phyloP scores from a whole-genome alignment of 2,113 vertebrate genomes.

The Vulpes ferrilata region DNA sequence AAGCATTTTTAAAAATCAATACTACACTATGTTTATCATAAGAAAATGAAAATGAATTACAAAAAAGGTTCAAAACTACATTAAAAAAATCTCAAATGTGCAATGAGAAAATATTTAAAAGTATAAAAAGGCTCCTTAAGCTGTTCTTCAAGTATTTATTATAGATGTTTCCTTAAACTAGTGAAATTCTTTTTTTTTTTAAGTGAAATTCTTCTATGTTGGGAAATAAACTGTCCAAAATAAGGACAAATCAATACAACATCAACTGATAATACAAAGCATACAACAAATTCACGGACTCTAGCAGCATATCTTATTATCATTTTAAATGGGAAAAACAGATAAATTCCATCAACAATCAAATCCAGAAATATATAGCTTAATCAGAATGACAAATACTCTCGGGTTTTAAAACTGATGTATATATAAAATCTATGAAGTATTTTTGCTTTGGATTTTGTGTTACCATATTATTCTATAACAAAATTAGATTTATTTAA shows the following conservation, averaged over 20 bases:
- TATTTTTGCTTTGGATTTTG: constrained; percentile 67
- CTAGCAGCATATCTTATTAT: constrained; percentile 80
- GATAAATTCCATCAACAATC: constrained; percentile 83
- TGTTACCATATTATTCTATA: background rate
- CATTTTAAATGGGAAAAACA: constrained; percentile 86
- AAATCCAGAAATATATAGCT: constrained; percentile 80
- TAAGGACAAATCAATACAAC: constrained; percentile 76
- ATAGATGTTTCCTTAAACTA: constrained; percentile 37
- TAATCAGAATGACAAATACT: constrained; percentile 85
- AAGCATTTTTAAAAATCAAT: constrained; percentile 32
- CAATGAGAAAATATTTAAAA: constrained; percentile 11
- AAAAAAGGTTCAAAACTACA: constrained; percentile 24
- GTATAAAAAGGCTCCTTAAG: background rate
- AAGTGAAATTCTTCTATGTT: background rate
- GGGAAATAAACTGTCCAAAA: constrained; percentile 74
- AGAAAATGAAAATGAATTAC: constrained; percentile 39
- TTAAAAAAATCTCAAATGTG: constrained; percentile 38
- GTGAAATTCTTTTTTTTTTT: background rate
- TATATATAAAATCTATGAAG: constrained; percentile 60
- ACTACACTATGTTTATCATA: background rate
- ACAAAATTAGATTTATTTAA: constrained; percentile 39
- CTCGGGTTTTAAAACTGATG: constrained; percentile 79
- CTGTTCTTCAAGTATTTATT: constrained; percentile 25
- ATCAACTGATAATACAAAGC: constrained; percentile 69
- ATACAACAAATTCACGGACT: constrained; percentile 81